A percentile compares a stretch with the other conserved stretches of the same genome.
Evolutionary conservation across 1,140 invertebrate genomes (phyloP).

Genomic region (Plodia interpunctella): DNA sequence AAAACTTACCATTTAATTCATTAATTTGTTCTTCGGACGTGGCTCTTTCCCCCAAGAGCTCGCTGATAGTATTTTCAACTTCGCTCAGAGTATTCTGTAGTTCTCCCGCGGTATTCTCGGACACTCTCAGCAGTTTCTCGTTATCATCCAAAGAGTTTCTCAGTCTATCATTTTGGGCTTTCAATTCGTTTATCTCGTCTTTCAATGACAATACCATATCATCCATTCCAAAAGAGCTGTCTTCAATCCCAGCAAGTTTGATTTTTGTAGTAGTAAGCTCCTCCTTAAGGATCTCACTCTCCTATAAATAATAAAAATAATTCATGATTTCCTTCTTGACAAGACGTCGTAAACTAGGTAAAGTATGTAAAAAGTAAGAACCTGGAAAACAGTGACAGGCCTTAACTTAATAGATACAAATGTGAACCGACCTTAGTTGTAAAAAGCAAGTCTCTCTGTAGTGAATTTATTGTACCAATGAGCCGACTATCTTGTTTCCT

Average conservation of each 20-base stretch:
- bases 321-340: no score
- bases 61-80: constrained; percentile 70
- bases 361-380: no score
- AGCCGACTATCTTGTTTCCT: constrained; percentile 78
- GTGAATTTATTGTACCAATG: constrained; percentile 69
- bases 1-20: constrained; percentile 59
- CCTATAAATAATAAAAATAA: constrained; percentile 62
- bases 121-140: constrained; percentile 66
- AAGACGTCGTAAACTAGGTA: no score
- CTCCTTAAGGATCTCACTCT: constrained; percentile 81
- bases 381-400: no score
- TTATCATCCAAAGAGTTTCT: constrained; percentile 66
- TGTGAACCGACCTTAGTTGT: constrained; percentile 60
- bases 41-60: constrained; percentile 61
- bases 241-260: constrained; percentile 80
- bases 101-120: constrained; percentile 66
- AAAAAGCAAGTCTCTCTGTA: constrained; percentile 71
- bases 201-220: constrained; percentile 82
- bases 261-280: constrained; percentile 80
- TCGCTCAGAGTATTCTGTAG: constrained; percentile 65
- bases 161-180: constrained; percentile 64
- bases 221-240: constrained; percentile 84
- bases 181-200: constrained; percentile 76
- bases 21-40: constrained; percentile 64
- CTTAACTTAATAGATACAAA: constrained; percentile 2